Base-by-base conservation (phyloP, 2,888 invertebrate species). In the Alviniconcha strummeri region DNA sequence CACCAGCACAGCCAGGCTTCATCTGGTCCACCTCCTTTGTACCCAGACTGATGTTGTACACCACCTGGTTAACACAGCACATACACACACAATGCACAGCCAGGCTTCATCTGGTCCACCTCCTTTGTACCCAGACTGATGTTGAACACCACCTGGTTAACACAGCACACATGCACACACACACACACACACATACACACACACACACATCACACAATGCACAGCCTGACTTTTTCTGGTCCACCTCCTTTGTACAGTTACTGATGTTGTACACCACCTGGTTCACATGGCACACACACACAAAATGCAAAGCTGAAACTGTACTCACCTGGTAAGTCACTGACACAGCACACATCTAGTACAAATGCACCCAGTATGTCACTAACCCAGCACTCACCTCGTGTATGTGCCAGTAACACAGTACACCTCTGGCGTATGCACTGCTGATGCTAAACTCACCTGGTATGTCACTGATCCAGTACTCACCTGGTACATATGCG, bases 1-100 rank as follows among this genome's bases (percentile, higher is more conserved):
- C n/a, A n/a, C n/a, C 92, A 9, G 93, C 92, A 85, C 92, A 92
- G 56, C 90, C 89, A 6, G 92, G 90, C 79, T 91, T 91, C 78
- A 93, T 85, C 13, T 81, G 85, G 56, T 91, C 90, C 13, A 92
- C 87, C 83, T 93, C 92, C 15, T 87, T 84, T 6, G 85, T 82
- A 4, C 91, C 91, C 78, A 84, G 85, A 19, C 87, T 87, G 60
- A 92, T 84, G 83, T 91, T 90, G 85, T 91, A 91, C 60, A 92
- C 92, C 76, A 91, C 92, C 92, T 92, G 84, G 0, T 7, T 7
- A 15, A 36, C 56, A 57, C 76, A 77, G 17, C 17, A n/a, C 55
- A 55, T 0, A 72, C n/a, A 11, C 52, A 36, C 3, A 36, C 36
- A 36, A 36, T 36, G 36, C 36, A 36, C 36, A 3, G 3, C 36